These are phyloP conservation scores for Drosophila aldrichi DNA, from an alignment of 2,888 invertebrate genomes.

Conservation along the genomic window DNA sequence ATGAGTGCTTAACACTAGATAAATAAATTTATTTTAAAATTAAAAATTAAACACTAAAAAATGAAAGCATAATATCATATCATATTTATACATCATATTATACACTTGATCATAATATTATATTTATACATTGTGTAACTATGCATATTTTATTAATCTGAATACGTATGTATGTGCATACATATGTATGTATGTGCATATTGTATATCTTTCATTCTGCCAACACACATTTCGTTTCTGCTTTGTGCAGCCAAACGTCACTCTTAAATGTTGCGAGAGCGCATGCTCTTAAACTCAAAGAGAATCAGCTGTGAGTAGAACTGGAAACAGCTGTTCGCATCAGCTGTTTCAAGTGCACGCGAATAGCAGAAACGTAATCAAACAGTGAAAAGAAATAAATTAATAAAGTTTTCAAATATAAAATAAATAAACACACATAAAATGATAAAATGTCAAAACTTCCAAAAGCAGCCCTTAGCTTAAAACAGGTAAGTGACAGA, in stretches of 20 bases:
- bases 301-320: constrained; percentile 17
- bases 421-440: neutral
- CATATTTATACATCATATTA: no score
- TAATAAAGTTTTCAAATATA: neutral
- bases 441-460: constrained; percentile 79
- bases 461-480: constrained; percentile 86
- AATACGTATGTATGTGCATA: neutral
- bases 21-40: no score
- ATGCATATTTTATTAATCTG: neutral
- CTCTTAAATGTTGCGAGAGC: neutral
- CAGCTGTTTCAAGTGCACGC: constrained; percentile 54
- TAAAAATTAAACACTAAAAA: neutral
- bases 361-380: neutral
- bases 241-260: neutral
- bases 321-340: constrained; percentile 19
- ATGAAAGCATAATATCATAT: no score
- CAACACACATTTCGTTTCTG: neutral
- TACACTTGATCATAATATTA: no score
- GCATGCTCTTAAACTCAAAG: constrained; percentile 5
- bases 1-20: no score
- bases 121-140: neutral
- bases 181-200: neutral
- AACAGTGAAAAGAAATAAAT: neutral
- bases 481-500: constrained; percentile 87
- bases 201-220: neutral